Percentiles rank a stretch among this genome's conserved stretches.
phyloP scores from a whole-genome alignment of 2,113 vertebrate genomes.

The Tinamus guttatus region DNA sequence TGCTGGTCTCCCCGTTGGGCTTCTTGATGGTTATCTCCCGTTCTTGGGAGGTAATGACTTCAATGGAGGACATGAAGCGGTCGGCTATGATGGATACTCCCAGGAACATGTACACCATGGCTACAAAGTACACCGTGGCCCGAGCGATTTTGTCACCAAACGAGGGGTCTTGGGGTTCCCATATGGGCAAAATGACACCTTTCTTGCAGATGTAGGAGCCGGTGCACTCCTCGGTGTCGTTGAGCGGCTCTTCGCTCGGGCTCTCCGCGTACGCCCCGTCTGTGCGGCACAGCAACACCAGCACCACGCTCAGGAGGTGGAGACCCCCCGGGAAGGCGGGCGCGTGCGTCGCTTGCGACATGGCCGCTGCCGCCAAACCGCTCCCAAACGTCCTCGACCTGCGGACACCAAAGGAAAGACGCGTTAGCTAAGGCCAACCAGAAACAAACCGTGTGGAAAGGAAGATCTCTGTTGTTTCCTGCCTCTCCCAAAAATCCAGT shows the following conservation, averaged over 20 bases:
- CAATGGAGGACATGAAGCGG: conserved; percentile 98
- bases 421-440: neutral
- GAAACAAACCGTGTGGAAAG: neutral
- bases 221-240: conserved; percentile 76
- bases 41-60: conserved; percentile 98
- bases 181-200: conserved; percentile 92
- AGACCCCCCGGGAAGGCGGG: conserved; percentile 45
- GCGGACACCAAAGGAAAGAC: conserved; percentile 52
- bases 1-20: conserved; percentile 91
- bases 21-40: conserved; percentile 94
- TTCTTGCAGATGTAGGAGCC: conserved; percentile 86
- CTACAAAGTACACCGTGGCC: conserved; percentile 94
- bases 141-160: conserved; percentile 92
- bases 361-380: conserved; percentile 57
- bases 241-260: conserved; percentile 59
- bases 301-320: conserved; percentile 73
- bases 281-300: conserved; percentile 72
- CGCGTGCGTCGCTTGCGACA: conserved; percentile 69
- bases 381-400: conserved; percentile 57
- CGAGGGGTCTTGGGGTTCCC: conserved; percentile 88
- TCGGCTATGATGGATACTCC: conserved; percentile 98
- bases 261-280: neutral
- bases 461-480: neutral
- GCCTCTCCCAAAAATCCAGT: neutral
- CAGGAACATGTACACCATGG: conserved; percentile 94